A percentile compares a stretch with the other conserved stretches of the same genome.
Evolutionary conservation across 2,797 vertebrate genomes (phyloP).

Genomic region (Bradypus variegatus): DNA sequence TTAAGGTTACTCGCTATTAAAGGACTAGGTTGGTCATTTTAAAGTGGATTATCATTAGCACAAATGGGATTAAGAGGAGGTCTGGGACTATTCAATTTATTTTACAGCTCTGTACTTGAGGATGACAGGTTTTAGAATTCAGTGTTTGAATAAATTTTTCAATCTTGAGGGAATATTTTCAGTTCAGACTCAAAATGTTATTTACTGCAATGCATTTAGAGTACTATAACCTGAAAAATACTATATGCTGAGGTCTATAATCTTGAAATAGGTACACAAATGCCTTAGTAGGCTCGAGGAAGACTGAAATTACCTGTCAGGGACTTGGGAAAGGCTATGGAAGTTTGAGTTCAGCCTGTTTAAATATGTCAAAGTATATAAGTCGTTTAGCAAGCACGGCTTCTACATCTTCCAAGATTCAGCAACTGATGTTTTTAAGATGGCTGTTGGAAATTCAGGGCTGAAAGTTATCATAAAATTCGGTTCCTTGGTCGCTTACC

Average conservation of each 20-base stretch:
- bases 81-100: neutral
- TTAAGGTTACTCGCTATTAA: neutral
- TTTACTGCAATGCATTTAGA: neutral
- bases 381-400: neutral
- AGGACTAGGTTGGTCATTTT: conserved; percentile 16
- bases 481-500: conserved; percentile 15
- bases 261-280: neutral
- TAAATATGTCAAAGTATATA: neutral
- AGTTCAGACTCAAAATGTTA: conserved; percentile 14
- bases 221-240: neutral
- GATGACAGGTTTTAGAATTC: conserved; percentile 31
- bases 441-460: neutral
- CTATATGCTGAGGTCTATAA: neutral
- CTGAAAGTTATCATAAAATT: neutral
- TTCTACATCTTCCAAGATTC: neutral
- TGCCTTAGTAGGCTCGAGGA: neutral
- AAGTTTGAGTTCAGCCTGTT: neutral
- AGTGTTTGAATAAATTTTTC: neutral
- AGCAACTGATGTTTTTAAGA: neutral
- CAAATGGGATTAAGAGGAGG: conserved; percentile 18
- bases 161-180: conserved; percentile 19
- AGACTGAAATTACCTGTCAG: neutral
- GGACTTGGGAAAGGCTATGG: neutral
- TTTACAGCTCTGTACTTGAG: conserved; percentile 8
- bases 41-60: neutral